phyloP scores from a whole-genome alignment of 2,888 invertebrate genomes.

The Sphaerophoria taeniata region DNA sequence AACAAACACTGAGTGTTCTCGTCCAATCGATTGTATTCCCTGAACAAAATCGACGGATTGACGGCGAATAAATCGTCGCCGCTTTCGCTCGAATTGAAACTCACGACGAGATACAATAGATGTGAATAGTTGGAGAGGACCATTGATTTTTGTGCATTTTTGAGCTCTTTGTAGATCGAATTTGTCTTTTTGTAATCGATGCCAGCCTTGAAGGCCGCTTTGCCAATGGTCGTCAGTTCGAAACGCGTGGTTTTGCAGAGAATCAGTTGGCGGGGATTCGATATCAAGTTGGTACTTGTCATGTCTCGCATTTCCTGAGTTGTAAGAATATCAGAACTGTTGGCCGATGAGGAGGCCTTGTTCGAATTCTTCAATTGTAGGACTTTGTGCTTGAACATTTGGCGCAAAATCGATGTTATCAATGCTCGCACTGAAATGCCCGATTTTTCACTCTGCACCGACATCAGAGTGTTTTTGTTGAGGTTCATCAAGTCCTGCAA shows the following conservation, averaged over 20 bases:
- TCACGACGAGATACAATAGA: conserved; percentile 90
- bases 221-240: conserved; percentile 87
- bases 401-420: conserved; percentile 79
- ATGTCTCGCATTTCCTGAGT: conserved; percentile 79
- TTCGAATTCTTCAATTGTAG: conserved; percentile 75
- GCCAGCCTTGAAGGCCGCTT: conserved; percentile 93
- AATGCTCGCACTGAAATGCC: conserved; percentile 77
- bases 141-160: conserved; percentile 88
- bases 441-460: conserved; percentile 85
- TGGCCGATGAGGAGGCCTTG: conserved; percentile 49
- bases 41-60: conserved; percentile 79
- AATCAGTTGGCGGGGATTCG: conserved; percentile 76
- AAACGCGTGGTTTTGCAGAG: conserved; percentile 83
- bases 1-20: conserved; percentile 88
- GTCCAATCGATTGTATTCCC: conserved; percentile 86
- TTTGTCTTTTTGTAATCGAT: conserved; percentile 89
- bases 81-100: conserved; percentile 82
- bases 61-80: conserved; percentile 87
- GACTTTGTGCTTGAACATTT: conserved; percentile 82
- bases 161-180: conserved; percentile 89
- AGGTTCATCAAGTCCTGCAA: conserved; percentile 84
- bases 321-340: conserved; percentile 78
- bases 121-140: conserved; percentile 93
- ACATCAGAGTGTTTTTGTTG: conserved; percentile 86
- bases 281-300: conserved; percentile 51